Evolutionary conservation across 2,888 invertebrate species (phyloP).

Genomic region (Drosophila atroscutellata): DNA sequence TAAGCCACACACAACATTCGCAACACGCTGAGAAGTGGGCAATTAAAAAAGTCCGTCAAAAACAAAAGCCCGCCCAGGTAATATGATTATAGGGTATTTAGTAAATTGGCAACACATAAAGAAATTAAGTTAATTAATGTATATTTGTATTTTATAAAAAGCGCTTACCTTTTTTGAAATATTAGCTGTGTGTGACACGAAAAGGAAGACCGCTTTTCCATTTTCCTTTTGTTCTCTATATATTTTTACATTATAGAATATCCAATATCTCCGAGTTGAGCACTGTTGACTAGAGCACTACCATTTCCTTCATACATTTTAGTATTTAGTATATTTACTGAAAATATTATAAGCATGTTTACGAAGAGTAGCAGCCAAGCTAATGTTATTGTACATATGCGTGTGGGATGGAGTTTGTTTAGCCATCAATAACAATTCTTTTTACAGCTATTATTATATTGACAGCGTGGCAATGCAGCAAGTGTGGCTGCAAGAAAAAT

Average conservation of each 20-base stretch:
- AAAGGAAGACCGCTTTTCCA: background rate
- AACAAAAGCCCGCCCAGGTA: background rate
- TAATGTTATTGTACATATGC: background rate
- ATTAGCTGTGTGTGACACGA: background rate
- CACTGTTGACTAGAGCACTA: background rate
- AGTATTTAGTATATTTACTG: background rate
- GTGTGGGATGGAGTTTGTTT: background rate
- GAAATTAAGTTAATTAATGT: background rate
- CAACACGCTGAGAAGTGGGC: background rate
- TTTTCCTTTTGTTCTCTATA: background rate
- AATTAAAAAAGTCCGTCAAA: conserved; percentile 4
- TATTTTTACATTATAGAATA: background rate
- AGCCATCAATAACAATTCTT: background rate
- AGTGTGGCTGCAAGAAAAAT: background rate
- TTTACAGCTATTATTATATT: background rate
- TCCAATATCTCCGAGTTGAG: background rate
- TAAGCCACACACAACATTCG: background rate
- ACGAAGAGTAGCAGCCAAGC: background rate
- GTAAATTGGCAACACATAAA: background rate
- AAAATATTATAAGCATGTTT: background rate
- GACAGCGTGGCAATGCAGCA: background rate
- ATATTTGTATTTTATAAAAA: background rate
- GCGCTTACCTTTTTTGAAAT: background rate
- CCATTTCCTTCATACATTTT: background rate
- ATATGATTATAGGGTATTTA: background rate